Evolutionary conservation across 2,888 invertebrate species (phyloP).

Genomic region (Zygogramma bicolorata): DNA sequence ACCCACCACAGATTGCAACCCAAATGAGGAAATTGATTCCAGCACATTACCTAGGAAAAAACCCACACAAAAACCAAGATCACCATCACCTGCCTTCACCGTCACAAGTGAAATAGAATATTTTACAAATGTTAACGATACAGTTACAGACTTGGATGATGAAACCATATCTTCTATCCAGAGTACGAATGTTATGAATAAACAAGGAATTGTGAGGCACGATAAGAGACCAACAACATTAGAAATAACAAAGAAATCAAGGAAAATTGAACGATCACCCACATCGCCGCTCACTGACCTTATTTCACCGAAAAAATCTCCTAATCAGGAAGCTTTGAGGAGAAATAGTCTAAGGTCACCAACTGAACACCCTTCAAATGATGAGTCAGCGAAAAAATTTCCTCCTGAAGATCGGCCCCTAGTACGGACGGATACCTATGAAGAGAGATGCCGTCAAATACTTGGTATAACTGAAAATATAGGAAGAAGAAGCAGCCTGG

Average conservation of each 20-base stretch:
- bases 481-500: constrained; percentile 50
- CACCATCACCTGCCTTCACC: constrained; percentile 56
- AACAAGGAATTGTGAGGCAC: constrained; percentile 1
- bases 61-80: constrained; percentile 49
- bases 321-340: constrained; percentile 57
- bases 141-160: constrained; percentile 62
- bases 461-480: constrained; percentile 72
- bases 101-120: constrained; percentile 71
- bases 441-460: constrained; percentile 79
- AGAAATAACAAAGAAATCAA: constrained; percentile 53
- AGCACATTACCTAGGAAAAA: constrained; percentile 55
- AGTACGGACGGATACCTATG: constrained; percentile 78
- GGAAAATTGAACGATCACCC: constrained; percentile 59
- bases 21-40: constrained; percentile 47
- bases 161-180: constrained; percentile 45
- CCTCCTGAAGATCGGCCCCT: constrained; percentile 67
- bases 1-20: constrained; percentile 48
- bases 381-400: constrained; percentile 61
- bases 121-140: constrained; percentile 53
- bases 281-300: constrained; percentile 55
- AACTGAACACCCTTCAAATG: constrained; percentile 48
- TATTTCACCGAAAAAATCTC: constrained; percentile 46
- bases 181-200: constrained; percentile 26
- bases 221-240: constrained; percentile 51
- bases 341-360: constrained; percentile 66